phyloP scores from a whole-genome alignment of 2,888 invertebrate species.

The Hedya salicella region DNA sequence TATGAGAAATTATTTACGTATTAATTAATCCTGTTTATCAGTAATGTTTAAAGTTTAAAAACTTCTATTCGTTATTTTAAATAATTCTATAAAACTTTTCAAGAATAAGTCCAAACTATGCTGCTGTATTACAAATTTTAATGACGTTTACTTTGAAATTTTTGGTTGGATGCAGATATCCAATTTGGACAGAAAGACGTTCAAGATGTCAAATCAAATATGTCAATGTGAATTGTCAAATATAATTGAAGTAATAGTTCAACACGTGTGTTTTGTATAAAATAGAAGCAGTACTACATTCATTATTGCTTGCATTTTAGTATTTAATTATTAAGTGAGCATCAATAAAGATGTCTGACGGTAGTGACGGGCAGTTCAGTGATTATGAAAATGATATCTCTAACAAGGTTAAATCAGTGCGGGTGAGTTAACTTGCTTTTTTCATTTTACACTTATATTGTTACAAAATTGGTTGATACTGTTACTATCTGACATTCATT shows the following conservation, averaged over 20 bases:
- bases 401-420: slow-evolving; percentile 71
- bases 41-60: too few species aligned
- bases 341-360: slow-evolving; percentile 53
- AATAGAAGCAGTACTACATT: not conserved
- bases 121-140: too few species aligned
- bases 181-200: too few species aligned
- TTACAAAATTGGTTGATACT: not conserved
- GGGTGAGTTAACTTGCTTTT: slow-evolving; percentile 60
- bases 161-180: too few species aligned
- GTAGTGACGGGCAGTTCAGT: slow-evolving; percentile 70
- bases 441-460: slow-evolving; percentile 7
- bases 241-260: not conserved
- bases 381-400: slow-evolving; percentile 74
- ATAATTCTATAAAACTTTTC: not conserved
- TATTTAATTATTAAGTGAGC: not conserved
- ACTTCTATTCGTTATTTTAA: too few species aligned
- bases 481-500: too few species aligned
- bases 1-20: too few species aligned
- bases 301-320: slow-evolving; percentile 1
- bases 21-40: too few species aligned
- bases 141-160: too few species aligned
- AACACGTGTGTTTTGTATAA: slow-evolving; percentile 14
- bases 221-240: too few species aligned
- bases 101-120: not conserved
- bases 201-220: not conserved